phyloP scores from a whole-genome alignment of 2,113 vertebrate species.

The Grammomys dolichurus region DNA sequence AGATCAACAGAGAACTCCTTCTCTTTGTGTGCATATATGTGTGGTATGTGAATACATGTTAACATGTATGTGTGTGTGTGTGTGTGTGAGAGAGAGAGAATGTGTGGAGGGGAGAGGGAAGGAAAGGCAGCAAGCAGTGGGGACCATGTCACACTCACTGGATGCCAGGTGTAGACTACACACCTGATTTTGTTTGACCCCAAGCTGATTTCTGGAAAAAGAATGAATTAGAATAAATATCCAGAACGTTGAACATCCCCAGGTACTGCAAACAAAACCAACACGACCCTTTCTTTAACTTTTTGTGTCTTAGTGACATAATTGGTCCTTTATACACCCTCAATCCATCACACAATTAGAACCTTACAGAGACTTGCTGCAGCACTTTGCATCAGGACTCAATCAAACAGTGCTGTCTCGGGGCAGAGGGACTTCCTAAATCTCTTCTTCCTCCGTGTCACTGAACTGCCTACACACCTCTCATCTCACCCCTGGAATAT shows the following conservation, averaged over 20 bases:
- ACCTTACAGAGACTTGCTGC: neutral
- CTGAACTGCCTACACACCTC: neutral
- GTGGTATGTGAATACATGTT: neutral
- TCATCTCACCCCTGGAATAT: neutral
- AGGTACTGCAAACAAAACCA: slow-evolving; percentile 17
- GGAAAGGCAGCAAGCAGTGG: neutral
- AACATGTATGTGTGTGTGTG: neutral
- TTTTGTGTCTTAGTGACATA: neutral
- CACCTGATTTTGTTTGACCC: neutral
- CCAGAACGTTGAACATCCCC: neutral
- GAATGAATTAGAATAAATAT: neutral
- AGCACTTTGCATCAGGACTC: neutral
- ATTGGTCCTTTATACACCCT: neutral
- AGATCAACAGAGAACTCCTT: neutral
- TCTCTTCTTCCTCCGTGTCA: neutral
- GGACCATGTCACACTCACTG: neutral
- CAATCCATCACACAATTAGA: neutral
- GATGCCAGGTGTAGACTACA: fast-evolving
- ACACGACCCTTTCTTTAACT: neutral
- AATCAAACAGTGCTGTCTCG: neutral
- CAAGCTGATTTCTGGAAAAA: slow-evolving; percentile 19
- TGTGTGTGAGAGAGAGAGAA: neutral
- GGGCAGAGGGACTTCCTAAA: neutral
- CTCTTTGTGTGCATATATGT: neutral
- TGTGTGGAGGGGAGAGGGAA: neutral